Conservation (phyloP, 2,888 invertebrate species). For the Aporophyla lueneburgensis region DNA sequence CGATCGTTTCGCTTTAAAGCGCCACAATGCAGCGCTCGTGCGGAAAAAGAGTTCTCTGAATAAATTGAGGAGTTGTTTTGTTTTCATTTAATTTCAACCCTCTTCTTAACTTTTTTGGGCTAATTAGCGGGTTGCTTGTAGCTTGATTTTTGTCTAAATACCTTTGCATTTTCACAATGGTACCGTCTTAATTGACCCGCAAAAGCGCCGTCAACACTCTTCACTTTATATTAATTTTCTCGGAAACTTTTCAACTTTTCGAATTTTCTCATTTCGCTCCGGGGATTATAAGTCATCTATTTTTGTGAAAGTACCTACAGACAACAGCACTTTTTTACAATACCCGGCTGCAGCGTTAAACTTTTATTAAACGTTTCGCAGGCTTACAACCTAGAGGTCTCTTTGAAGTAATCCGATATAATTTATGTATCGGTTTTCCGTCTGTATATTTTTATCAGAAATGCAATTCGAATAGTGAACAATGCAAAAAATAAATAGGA, state of each 20-base stretch:
- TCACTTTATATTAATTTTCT: slow-evolving; percentile 53
- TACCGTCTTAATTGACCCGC: slow-evolving; percentile 56
- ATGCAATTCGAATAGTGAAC: not conserved
- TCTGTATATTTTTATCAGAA: slow-evolving; percentile 12
- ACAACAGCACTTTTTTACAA: slow-evolving; percentile 64
- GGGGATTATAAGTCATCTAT: slow-evolving; percentile 62
- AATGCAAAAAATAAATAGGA: not conserved
- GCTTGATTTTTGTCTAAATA: slow-evolving; percentile 53
- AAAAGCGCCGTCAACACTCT: slow-evolving; percentile 59
- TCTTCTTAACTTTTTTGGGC: slow-evolving; percentile 54
- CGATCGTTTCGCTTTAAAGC: slow-evolving; percentile 18
- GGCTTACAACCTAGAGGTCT: slow-evolving; percentile 44
- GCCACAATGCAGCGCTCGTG: too few species aligned
- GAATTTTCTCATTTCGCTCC: slow-evolving; percentile 58
- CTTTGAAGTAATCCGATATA: slow-evolving; percentile 38
- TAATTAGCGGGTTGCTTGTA: slow-evolving; percentile 59
- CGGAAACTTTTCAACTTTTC: slow-evolving; percentile 59
- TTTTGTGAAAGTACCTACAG: slow-evolving; percentile 52
- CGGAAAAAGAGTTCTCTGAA: slow-evolving; percentile 27
- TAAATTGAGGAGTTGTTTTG: slow-evolving; percentile 47
- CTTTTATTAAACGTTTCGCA: slow-evolving; percentile 67
- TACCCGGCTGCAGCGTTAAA: slow-evolving; percentile 56
- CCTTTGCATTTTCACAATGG: slow-evolving; percentile 58
- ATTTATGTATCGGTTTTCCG: slow-evolving; percentile 41
- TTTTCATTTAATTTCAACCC: slow-evolving; percentile 57